A percentile compares a stretch with the other conserved stretches of the same genome.
phyloP scores from a whole-genome alignment of 2,888 invertebrate genomes.

The Argyra leucocephala region DNA sequence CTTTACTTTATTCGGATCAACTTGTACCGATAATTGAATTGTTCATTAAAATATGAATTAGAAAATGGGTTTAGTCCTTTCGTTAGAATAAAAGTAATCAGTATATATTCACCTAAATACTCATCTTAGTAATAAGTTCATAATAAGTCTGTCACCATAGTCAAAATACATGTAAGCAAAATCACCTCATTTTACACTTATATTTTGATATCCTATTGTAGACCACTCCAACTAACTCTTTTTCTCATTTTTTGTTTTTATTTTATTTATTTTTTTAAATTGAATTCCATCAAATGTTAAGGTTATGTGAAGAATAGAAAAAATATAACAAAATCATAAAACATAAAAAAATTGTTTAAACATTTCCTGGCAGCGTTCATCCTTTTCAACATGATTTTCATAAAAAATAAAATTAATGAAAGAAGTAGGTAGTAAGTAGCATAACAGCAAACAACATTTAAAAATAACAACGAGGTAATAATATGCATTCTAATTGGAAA shows the following conservation, averaged over 20 bases:
- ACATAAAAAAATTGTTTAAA: neutral
- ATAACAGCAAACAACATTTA: neutral
- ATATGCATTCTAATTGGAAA: neutral
- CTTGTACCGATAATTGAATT: no score
- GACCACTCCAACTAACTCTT: neutral
- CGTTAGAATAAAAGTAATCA: no score
- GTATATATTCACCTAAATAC: no score
- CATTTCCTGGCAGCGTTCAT: conserved; percentile 3
- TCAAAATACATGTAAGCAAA: no score
- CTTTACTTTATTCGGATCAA: no score
- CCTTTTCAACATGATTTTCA: neutral
- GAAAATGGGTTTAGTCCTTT: no score
- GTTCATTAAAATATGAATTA: no score
- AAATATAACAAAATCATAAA: neutral
- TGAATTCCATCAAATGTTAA: neutral
- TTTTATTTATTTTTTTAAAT: neutral
- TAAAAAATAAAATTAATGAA: neutral
- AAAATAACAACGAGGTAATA: neutral
- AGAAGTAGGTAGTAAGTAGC: neutral
- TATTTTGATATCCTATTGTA: neutral
- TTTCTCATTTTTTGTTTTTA: no score
- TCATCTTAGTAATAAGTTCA: no score
- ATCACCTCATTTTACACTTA: no score
- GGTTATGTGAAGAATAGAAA: neutral
- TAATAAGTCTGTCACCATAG: no score